Evolutionary conservation across 2,888 invertebrate genomes (phyloP).

Genomic region (Callimorpha dominula): DNA sequence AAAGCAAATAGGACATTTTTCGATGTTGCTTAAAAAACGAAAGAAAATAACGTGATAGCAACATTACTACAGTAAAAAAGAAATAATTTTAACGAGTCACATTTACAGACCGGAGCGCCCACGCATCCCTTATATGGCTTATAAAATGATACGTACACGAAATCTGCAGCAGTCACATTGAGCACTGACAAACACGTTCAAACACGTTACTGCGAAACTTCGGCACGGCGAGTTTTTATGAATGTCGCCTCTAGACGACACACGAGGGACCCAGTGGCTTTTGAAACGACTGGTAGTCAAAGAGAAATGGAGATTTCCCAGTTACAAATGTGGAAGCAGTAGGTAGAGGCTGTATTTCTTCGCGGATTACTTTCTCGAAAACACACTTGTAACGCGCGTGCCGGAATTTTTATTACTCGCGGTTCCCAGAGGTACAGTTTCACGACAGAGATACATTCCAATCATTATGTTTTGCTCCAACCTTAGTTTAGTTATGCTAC

Average conservation of each 20-base stretch:
- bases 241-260: conserved; percentile 79
- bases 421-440: conserved; percentile 77
- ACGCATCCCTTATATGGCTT: conserved; percentile 51
- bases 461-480: conserved; percentile 75
- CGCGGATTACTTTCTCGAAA: conserved; percentile 82
- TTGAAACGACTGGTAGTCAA: conserved; percentile 83
- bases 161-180: conserved; percentile 62
- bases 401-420: conserved; percentile 81
- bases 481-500: conserved; percentile 59
- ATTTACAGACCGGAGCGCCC: conserved; percentile 24
- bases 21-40: too few relatives aligned
- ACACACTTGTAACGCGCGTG: conserved; percentile 76
- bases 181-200: conserved; percentile 65
- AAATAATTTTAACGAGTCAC: conserved; percentile 29
- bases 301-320: conserved; percentile 85
- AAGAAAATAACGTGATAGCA: background rate
- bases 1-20: too few relatives aligned
- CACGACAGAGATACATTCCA: conserved; percentile 77
- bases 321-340: conserved; percentile 84
- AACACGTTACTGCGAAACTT: conserved; percentile 73
- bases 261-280: conserved; percentile 80
- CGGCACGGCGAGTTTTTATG: conserved; percentile 82
- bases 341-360: conserved; percentile 81
- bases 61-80: conserved; percentile 22
- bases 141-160: conserved; percentile 65